These are phyloP conservation scores for Engraulis encrasicolus DNA, from an alignment of 2,113 vertebrate species.

Conservation along the genomic window DNA sequence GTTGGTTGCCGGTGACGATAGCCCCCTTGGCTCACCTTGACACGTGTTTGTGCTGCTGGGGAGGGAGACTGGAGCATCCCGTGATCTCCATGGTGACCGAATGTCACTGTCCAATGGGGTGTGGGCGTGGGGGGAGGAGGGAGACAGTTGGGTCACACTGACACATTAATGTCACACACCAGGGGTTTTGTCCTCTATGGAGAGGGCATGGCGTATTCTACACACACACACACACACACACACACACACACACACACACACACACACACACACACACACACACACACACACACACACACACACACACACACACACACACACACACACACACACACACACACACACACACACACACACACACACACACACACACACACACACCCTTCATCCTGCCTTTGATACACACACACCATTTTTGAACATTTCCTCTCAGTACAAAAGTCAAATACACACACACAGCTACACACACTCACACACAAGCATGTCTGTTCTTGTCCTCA, in stretches of 20 bases:
- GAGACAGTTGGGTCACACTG: no score
- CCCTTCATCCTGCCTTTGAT: neutral
- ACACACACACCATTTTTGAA: neutral
- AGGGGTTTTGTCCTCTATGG: neutral
- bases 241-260: conserved; percentile 11
- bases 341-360: conserved; percentile 7
- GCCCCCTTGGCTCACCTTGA: conserved; percentile 1
- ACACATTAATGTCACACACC: conserved; percentile 25
- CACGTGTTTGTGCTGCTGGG: neutral
- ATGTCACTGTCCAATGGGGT: neutral
- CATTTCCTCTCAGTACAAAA: no score
- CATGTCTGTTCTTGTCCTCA: no score
- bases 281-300: neutral
- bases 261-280: neutral
- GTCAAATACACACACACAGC: neutral
- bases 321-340: neutral
- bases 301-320: conserved; percentile 5
- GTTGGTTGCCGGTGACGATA: neutral
- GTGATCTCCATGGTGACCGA: neutral
- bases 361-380: conserved; percentile 10
- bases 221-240: neutral
- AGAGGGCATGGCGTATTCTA: neutral
- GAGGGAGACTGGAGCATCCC: neutral
- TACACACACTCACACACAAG: neutral
- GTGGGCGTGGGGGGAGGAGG: no score